A percentile compares a stretch with the other conserved stretches of the same genome.
phyloP scores from a whole-genome alignment of 1,140 invertebrate genomes.

The Drosophila yakuba region DNA sequence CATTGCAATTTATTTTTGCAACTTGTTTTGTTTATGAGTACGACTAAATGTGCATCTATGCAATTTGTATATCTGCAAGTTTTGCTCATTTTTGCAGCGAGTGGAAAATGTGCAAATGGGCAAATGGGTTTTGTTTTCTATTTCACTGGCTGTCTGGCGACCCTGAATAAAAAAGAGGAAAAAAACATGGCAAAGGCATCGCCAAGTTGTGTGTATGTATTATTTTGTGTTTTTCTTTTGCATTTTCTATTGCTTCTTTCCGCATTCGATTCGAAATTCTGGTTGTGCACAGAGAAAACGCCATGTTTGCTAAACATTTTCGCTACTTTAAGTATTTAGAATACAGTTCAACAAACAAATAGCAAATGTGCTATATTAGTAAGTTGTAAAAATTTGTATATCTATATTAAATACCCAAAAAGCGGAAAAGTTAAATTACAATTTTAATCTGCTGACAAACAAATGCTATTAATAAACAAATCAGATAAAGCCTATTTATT shows the following conservation, averaged over 20 bases:
- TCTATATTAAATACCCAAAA: too few relatives aligned
- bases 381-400: too few relatives aligned
- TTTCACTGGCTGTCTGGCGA: slow-evolving; percentile 54
- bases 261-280: slow-evolving; percentile 56
- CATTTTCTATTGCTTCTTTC: slow-evolving; percentile 60
- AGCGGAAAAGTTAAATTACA: too few relatives aligned
- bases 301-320: neutral
- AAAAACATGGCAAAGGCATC: slow-evolving; percentile 25
- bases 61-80: neutral
- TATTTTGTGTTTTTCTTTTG: slow-evolving; percentile 21
- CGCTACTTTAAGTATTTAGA: neutral
- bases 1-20: too few relatives aligned
- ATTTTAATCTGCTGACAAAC: neutral
- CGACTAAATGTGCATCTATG: slow-evolving; percentile 1
- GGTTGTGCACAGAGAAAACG: slow-evolving; percentile 10
- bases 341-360: too few relatives aligned
- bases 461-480: neutral
- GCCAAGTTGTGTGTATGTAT: slow-evolving; percentile 13
- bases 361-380: too few relatives aligned
- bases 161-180: slow-evolving; percentile 29
- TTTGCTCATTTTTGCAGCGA: neutral
- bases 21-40: slow-evolving; percentile 6
- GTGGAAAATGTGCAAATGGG: slow-evolving; percentile 19
- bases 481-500: neutral
- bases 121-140: slow-evolving; percentile 56